Percentiles rank a stretch among this genome's conserved stretches.
phyloP scores from a whole-genome alignment of 2,797 vertebrate species.

The Prionace glauca region DNA sequence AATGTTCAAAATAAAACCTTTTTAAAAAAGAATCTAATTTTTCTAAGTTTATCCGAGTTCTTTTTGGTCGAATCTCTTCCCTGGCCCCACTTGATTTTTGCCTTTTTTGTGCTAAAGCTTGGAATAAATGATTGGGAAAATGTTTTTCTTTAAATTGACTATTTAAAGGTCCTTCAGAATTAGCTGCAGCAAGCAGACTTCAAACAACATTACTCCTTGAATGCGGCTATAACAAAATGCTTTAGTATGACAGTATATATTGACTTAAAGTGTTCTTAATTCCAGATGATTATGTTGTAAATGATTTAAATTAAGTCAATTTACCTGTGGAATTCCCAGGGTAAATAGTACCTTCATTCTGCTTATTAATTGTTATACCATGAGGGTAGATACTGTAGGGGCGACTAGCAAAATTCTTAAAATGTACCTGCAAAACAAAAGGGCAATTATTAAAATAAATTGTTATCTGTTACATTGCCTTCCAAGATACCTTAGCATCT shows the following conservation, averaged over 20 bases:
- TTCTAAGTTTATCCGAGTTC: background rate
- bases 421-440: constrained; percentile 69
- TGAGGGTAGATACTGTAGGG: constrained; percentile 94
- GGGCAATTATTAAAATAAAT: background rate
- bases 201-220: background rate
- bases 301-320: background rate
- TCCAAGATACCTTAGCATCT: background rate
- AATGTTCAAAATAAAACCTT: background rate
- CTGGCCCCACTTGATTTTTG: background rate
- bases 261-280: background rate
- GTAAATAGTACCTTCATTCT: constrained; percentile 71
- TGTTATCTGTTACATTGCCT: background rate
- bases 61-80: background rate
- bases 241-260: background rate
- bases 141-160: background rate
- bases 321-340: constrained; percentile 63
- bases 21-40: background rate
- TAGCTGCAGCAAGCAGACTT: background rate
- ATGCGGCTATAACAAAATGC: background rate
- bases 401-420: constrained; percentile 87
- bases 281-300: background rate
- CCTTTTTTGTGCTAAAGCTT: background rate
- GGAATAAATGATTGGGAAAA: background rate
- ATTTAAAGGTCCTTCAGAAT: background rate
- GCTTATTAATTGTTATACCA: constrained; percentile 79